phyloP scores from a whole-genome alignment of 2,113 vertebrate species.

The Halichoeres trimaculatus region DNA sequence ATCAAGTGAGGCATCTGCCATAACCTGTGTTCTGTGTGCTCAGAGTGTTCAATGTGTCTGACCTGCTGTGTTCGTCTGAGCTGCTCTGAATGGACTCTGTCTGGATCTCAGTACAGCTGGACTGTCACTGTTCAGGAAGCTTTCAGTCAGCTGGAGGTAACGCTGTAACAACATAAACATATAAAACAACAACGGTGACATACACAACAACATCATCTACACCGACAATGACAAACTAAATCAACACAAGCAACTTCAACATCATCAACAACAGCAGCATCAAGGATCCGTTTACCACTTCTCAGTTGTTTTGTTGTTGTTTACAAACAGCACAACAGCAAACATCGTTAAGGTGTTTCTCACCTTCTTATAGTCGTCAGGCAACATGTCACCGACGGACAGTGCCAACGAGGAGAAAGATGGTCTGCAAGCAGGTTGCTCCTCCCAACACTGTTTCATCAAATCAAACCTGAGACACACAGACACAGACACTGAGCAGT shows the following conservation, averaged over 20 bases:
- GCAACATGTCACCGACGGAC: slow-evolving; percentile 85
- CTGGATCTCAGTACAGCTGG: slow-evolving; percentile 84
- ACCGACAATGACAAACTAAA: too few species aligned
- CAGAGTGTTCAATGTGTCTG: too few species aligned
- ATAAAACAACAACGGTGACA: background rate
- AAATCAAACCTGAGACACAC: slow-evolving; percentile 88
- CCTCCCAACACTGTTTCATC: slow-evolving; percentile 91
- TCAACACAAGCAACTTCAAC: too few species aligned
- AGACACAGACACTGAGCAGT: too few species aligned
- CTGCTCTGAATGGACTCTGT: slow-evolving; percentile 55
- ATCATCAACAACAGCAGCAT: too few species aligned
- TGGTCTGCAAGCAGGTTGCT: slow-evolving; percentile 88
- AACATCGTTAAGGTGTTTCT: background rate
- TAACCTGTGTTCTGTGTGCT: too few species aligned
- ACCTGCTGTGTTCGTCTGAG: background rate
- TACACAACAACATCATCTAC: too few species aligned
- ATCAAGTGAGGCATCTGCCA: too few species aligned
- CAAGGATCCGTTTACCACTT: too few species aligned
- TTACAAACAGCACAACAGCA: too few species aligned
- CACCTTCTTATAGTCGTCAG: slow-evolving; percentile 88
- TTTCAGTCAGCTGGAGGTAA: slow-evolving; percentile 87
- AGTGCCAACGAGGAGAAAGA: slow-evolving; percentile 87
- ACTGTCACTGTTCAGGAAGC: slow-evolving; percentile 87
- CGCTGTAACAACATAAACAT: slow-evolving; percentile 69
- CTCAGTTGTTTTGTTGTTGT: too few species aligned